A percentile compares a stretch with the other conserved stretches of the same genome.
Conservation (phyloP, 2,888 invertebrate species). For the Zygogramma bicolorata region DNA sequence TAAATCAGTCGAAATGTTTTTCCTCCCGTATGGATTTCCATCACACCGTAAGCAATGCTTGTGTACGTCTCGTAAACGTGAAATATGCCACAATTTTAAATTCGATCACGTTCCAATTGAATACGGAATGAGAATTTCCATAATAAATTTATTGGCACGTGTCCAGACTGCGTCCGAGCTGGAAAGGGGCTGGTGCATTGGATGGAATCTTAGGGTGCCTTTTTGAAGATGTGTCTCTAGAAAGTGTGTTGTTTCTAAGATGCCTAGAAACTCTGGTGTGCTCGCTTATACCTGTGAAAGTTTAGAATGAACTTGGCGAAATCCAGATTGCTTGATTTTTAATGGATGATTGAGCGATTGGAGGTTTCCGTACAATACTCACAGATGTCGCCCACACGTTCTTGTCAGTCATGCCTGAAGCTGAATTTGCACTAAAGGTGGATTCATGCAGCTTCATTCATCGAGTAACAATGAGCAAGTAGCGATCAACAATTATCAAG, state of each 20-base stretch:
- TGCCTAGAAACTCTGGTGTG: too few relatives aligned
- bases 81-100: constrained; percentile 66
- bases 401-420: too few relatives aligned
- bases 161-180: constrained; percentile 57
- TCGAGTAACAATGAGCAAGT: too few relatives aligned
- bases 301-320: too few relatives aligned
- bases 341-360: too few relatives aligned
- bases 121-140: constrained; percentile 66
- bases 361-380: too few relatives aligned
- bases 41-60: constrained; percentile 45
- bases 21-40: constrained; percentile 41
- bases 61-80: constrained; percentile 51
- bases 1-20: constrained; percentile 21
- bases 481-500: too few relatives aligned
- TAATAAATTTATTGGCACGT: constrained; percentile 65
- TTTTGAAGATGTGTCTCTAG: neutral
- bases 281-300: too few relatives aligned
- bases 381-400: too few relatives aligned
- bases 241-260: neutral
- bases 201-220: neutral
- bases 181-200: neutral
- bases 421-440: too few relatives aligned
- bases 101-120: constrained; percentile 66
- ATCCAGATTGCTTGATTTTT: too few relatives aligned
- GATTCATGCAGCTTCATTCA: too few relatives aligned